These are phyloP conservation scores for Thereuonema tuberculata DNA, from an alignment of 1,140 invertebrate genomes.

Conservation along the genomic window DNA sequence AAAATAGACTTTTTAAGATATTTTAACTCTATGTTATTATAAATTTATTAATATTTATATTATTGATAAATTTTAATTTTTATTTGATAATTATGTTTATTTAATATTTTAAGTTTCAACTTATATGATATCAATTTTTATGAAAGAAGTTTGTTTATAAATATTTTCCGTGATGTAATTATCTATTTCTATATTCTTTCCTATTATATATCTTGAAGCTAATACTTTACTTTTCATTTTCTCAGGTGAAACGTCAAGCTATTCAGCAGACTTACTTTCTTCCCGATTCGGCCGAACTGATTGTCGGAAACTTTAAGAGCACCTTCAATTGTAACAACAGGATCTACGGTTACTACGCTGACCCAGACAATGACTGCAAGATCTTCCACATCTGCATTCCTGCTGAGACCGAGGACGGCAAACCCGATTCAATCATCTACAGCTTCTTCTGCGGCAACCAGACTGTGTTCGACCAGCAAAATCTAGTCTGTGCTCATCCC, in stretches of 20 bases:
- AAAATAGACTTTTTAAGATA: no score
- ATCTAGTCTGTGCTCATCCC: constrained; percentile 24
- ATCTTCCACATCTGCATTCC: constrained; percentile 24
- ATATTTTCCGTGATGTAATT: no score
- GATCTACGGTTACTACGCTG: constrained; percentile 22
- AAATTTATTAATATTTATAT: no score
- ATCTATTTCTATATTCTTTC: no score
- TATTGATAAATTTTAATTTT: no score
- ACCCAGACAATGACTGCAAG: constrained; percentile 20
- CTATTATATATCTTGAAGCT: no score
- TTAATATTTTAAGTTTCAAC: no score
- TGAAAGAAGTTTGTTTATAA: no score
- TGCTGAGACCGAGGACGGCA: constrained; percentile 17
- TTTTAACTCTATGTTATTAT: no score
- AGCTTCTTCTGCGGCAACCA: constrained; percentile 27
- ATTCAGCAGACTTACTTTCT: constrained; percentile 16
- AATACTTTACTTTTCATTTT: neutral
- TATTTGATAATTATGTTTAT: no score
- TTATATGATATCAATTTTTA: no score
- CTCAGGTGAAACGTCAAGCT: neutral
- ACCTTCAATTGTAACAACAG: constrained; percentile 14
- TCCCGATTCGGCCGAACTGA: constrained; percentile 21
- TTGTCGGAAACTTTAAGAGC: constrained; percentile 19
- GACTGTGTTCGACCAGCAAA: constrained; percentile 24
- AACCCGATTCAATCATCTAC: constrained; percentile 49